These are phyloP conservation scores for Lepidocyrtoides sp. DNA, from an alignment of 2,888 invertebrate species.

Conservation along the genomic window DNA sequence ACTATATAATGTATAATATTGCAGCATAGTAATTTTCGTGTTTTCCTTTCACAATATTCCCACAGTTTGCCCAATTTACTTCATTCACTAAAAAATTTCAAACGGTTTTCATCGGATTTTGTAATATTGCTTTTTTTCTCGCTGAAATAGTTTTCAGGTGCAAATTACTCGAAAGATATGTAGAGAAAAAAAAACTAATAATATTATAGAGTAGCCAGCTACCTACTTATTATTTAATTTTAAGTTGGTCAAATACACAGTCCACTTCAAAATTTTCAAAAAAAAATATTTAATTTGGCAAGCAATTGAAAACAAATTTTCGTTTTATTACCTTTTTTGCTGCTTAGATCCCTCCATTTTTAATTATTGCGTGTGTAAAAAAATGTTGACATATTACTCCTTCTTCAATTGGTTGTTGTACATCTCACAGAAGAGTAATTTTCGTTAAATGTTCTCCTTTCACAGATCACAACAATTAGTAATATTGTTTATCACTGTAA, in stretches of 20 bases:
- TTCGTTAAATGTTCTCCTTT: not conserved
- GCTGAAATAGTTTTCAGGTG: not conserved
- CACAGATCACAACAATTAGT: not conserved
- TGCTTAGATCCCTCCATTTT: not conserved
- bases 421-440: not conserved
- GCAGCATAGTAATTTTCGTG: not conserved
- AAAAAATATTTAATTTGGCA: too few species aligned
- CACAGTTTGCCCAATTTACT: not conserved
- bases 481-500: not conserved
- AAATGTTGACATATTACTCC: too few species aligned
- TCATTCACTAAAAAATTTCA: not conserved
- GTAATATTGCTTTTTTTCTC: not conserved
- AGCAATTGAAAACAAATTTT: too few species aligned
- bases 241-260: too few species aligned
- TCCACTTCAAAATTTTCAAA: too few species aligned
- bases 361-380: too few species aligned
- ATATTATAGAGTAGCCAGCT: too few species aligned
- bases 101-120: not conserved
- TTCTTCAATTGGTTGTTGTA: too few species aligned
- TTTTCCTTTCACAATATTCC: not conserved
- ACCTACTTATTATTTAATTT: too few species aligned
- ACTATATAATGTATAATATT: not conserved
- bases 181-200: too few species aligned
- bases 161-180: not conserved
- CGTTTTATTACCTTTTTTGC: not conserved